Conservation (phyloP, 2,113 vertebrate genomes). For the Typhlomys cinereus region DNA sequence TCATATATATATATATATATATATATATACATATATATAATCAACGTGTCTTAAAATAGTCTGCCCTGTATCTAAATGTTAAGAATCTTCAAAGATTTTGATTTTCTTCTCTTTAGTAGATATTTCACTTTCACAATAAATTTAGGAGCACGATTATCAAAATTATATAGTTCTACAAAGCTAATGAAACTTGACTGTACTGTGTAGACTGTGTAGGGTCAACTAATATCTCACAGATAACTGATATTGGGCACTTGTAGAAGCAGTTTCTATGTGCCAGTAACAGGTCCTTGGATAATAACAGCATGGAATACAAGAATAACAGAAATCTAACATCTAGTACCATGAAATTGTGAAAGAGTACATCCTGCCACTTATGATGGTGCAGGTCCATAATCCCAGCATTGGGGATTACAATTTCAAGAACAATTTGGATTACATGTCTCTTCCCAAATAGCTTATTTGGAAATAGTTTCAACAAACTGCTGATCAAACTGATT, state of each 20-base stretch:
- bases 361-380: not conserved
- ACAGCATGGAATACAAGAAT: not conserved
- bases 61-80: not conserved
- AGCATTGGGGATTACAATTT: not conserved
- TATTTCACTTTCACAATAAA: slow-evolving; percentile 23
- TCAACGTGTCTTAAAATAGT: slow-evolving; percentile 28
- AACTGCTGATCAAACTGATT: not conserved
- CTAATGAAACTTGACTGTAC: slow-evolving; percentile 45
- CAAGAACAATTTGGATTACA: not conserved
- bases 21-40: too few species aligned
- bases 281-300: not conserved
- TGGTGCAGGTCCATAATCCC: not conserved
- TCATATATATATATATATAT: too few species aligned
- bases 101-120: not conserved
- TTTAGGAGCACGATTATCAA: not conserved
- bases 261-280: not conserved
- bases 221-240: slow-evolving; percentile 39
- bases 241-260: not conserved
- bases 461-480: not conserved
- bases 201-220: not conserved
- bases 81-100: slow-evolving; percentile 24
- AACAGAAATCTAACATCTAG: not conserved
- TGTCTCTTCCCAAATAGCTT: not conserved
- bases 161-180: not conserved
- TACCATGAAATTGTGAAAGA: slow-evolving; percentile 17